phyloP scores from a whole-genome alignment of 2,888 invertebrate species.

The Hyposoter didymator region DNA sequence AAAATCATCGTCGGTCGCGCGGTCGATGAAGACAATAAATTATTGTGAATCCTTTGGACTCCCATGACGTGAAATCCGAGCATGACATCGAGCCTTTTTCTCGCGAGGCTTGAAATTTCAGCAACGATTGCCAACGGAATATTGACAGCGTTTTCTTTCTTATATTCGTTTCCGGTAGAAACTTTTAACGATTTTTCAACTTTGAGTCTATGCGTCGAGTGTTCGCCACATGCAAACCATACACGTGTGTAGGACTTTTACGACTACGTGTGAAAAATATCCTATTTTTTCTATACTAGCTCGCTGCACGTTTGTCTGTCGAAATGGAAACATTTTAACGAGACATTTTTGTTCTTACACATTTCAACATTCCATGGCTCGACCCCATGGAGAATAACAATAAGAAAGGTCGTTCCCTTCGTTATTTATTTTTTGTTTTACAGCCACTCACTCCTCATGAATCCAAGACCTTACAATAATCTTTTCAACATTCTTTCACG shows the following conservation, averaged over 20 bases:
- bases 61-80: constrained; percentile 62
- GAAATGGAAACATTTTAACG: neutral
- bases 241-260: constrained; percentile 26
- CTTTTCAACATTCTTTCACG: neutral
- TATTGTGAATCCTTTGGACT: constrained; percentile 62
- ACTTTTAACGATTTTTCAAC: constrained; percentile 61
- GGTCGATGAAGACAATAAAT: constrained; percentile 22
- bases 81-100: constrained; percentile 58
- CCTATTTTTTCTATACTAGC: constrained; percentile 10
- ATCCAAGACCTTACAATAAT: neutral
- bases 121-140: constrained; percentile 39
- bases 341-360: neutral
- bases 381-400: neutral
- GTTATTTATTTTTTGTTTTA: neutral
- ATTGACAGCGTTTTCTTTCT: constrained; percentile 59
- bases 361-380: neutral
- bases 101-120: constrained; percentile 1
- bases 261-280: constrained; percentile 12
- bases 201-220: neutral
- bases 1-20: constrained; percentile 26
- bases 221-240: constrained; percentile 25
- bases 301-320: neutral
- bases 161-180: constrained; percentile 31
- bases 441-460: neutral
- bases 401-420: neutral